Evolutionary conservation across 2,888 invertebrate genomes (phyloP).

Genomic region (Tachina lurida): DNA sequence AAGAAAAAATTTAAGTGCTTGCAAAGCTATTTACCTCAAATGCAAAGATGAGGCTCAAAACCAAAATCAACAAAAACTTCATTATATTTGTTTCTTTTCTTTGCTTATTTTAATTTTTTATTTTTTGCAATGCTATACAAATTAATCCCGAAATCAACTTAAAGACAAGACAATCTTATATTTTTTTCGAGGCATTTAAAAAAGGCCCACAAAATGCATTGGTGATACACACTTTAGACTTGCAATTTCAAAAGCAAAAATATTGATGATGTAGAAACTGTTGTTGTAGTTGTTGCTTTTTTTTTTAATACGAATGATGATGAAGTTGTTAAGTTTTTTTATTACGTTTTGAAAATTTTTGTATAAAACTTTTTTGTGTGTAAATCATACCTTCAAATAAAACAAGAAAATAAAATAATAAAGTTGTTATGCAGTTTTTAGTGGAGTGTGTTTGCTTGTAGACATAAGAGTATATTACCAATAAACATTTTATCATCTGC

Average conservation of each 20-base stretch:
- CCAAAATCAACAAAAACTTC: constrained; percentile 19
- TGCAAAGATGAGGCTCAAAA: constrained; percentile 33
- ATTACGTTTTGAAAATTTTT: constrained; percentile 19
- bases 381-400: constrained; percentile 44
- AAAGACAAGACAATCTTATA: constrained; percentile 74
- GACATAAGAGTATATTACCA: constrained; percentile 11
- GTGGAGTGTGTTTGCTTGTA: constrained; percentile 28
- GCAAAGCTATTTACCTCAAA: background rate
- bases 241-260: constrained; percentile 36
- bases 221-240: constrained; percentile 56
- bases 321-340: constrained; percentile 60
- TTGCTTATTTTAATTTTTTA: background rate
- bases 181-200: constrained; percentile 38
- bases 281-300: constrained; percentile 22
- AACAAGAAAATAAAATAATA: constrained; percentile 55
- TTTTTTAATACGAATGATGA: constrained; percentile 43
- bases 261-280: constrained; percentile 32
- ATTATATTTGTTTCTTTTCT: constrained; percentile 68
- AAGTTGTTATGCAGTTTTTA: constrained; percentile 68
- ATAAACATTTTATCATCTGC: constrained; percentile 66
- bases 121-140: constrained; percentile 76
- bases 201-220: constrained; percentile 65
- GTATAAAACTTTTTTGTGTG: constrained; percentile 19
- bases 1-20: too few species aligned
- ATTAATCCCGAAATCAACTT: constrained; percentile 81